Conservation (phyloP, 2,113 vertebrate species). For the Bos javanicus region DNA sequence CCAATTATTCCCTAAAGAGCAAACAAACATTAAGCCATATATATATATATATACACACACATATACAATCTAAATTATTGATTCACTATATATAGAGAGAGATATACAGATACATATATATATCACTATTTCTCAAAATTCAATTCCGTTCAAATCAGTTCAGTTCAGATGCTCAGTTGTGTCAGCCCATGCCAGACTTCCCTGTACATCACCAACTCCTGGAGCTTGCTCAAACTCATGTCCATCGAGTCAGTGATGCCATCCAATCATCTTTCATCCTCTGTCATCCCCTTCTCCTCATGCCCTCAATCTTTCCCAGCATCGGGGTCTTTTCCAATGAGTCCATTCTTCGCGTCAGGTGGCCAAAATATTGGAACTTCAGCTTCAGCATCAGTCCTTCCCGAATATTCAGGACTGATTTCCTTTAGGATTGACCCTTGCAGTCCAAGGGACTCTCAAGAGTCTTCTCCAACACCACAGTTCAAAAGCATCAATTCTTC, state of each 20-base stretch:
- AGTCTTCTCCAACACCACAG: not conserved
- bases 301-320: not conserved
- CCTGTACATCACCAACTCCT: not conserved
- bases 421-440: not conserved
- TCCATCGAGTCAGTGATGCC: not conserved
- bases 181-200: not conserved
- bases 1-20: not conserved
- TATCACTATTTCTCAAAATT: not conserved
- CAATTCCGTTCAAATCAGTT: not conserved
- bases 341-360: not conserved
- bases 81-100: not conserved
- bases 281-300: not conserved
- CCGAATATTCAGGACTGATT: not conserved
- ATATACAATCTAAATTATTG: not conserved
- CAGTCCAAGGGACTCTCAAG: not conserved
- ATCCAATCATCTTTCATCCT: not conserved
- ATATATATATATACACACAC: not conserved
- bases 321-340: not conserved
- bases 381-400: not conserved
- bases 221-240: not conserved
- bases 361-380: not conserved
- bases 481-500: not conserved
- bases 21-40: not conserved
- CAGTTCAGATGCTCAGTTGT: not conserved
- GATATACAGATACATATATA: not conserved